Evolutionary conservation across 2,888 invertebrate species (phyloP), one percentile per base, ranked within the genome.

Genomic region (Hermaeophaga mercurialis): DNA sequence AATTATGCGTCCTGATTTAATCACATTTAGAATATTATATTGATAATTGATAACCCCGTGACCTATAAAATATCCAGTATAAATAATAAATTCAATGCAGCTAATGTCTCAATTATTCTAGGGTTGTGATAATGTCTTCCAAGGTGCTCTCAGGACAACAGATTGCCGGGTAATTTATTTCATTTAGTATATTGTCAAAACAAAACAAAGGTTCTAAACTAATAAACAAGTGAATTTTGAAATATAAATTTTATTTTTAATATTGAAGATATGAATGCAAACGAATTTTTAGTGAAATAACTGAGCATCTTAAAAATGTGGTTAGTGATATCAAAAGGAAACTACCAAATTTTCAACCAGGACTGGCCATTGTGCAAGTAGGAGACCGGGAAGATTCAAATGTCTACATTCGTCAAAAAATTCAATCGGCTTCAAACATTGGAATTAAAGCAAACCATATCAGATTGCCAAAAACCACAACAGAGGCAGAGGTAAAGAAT

Each of bases 311-410:
- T 39, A 81, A 83, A 5, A 77, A 80, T 66, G 85, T 91, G 71
- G 89, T 94, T 3, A 71, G 74, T 3, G 78, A 80, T 49, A 74
- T 90, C 60, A 82, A 82, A 44, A 73, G 80, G 49, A 76, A 79
- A 60, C 70, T 85, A 54, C 81, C 87, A 1, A 78, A 81, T 58
- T 94, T 90, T 75, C 77, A 78, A 62, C 89, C 90, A 0, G 88
- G 89, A 9, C 81, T 98, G 63, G 92, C 95, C 15, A 96, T 98
- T 73, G 91, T 98, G 38, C 91, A 98, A 84, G 98, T 99, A 58
- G 99, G 99, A 8, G 90, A 89, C 1, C 84, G 97, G 1, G 94
- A 95, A 76, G 98, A 99, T 79, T 98, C 98, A 38, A 97, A 97
- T 80, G 96, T 98, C 3, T 99, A 99, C 80, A 98, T 99, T 73